Conservation (phyloP, 2,113 vertebrate genomes). For the Cervus canadensis region DNA sequence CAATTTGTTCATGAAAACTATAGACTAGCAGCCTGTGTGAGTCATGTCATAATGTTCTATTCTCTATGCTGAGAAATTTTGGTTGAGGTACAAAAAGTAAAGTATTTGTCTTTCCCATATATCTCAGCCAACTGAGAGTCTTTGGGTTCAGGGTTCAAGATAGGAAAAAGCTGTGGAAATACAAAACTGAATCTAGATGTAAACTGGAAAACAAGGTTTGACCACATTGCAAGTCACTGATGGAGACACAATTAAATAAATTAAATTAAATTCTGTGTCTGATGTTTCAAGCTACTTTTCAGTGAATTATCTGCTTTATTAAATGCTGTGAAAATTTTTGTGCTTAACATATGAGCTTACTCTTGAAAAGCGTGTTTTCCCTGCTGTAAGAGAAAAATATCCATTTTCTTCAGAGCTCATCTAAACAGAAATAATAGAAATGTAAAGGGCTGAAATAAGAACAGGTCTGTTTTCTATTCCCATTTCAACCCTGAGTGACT, state of each 20-base stretch:
- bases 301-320: not conserved
- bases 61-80: slow-evolving; percentile 27
- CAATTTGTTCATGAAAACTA: not conserved
- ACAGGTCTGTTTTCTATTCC: not conserved
- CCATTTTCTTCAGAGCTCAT: slow-evolving; percentile 20
- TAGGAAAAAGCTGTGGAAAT: not conserved
- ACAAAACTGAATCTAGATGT: not conserved
- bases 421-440: slow-evolving; percentile 16
- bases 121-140: not conserved
- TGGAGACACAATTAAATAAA: not conserved
- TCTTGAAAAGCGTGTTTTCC: not conserved
- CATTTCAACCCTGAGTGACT: slow-evolving; percentile 34
- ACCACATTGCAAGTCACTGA: not conserved
- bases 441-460: not conserved
- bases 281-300: slow-evolving; percentile 16
- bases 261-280: slow-evolving; percentile 21
- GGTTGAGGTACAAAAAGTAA: not conserved
- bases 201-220: not conserved
- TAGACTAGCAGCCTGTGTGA: not conserved
- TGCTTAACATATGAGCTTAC: not conserved
- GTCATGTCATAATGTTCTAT: not conserved
- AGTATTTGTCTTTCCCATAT: slow-evolving; percentile 43
- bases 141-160: not conserved
- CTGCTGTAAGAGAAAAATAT: not conserved
- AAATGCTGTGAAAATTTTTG: not conserved